Percentiles rank a stretch among this genome's conserved stretches.
These are phyloP conservation scores for Bombus affinis DNA, from an alignment of 1,140 invertebrate species.

Conservation along the genomic window DNA sequence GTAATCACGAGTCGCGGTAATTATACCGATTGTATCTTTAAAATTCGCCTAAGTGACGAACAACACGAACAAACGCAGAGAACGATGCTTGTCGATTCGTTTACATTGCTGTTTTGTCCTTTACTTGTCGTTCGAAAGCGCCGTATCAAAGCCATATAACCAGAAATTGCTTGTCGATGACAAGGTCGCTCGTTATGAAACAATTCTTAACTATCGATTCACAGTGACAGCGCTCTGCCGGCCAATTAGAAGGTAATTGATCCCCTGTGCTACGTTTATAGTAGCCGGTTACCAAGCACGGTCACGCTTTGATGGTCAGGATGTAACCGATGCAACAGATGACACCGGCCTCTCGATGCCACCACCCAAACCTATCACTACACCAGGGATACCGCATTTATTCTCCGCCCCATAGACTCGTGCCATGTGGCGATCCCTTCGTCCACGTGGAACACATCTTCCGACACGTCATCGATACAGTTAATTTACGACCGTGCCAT, in stretches of 20 bases:
- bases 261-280: conserved; percentile 62
- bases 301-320: conserved; percentile 68
- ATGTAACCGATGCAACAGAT: conserved; percentile 81
- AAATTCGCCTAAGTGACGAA: too few species aligned
- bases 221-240: not conserved
- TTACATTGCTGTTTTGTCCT: too few species aligned
- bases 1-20: too few species aligned
- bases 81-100: too few species aligned
- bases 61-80: too few species aligned
- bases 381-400: conserved; percentile 67
- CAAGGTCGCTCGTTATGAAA: not conserved
- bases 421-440: conserved; percentile 76
- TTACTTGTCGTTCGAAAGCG: too few species aligned
- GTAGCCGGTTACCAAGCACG: conserved; percentile 65
- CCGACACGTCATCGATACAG: conserved; percentile 73
- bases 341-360: conserved; percentile 74
- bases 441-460: conserved; percentile 66
- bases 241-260: conserved; percentile 74
- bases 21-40: too few species aligned
- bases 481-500: conserved; percentile 71
- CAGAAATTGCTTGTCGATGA: not conserved
- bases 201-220: conserved; percentile 3
- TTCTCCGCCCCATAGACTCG: conserved; percentile 60
- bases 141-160: not conserved
- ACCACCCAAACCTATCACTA: conserved; percentile 64